A percentile compares a stretch with the other conserved stretches of the same genome.
Conservation (phyloP, 2,113 vertebrate genomes). For the Brienomyrus brachyistius region DNA sequence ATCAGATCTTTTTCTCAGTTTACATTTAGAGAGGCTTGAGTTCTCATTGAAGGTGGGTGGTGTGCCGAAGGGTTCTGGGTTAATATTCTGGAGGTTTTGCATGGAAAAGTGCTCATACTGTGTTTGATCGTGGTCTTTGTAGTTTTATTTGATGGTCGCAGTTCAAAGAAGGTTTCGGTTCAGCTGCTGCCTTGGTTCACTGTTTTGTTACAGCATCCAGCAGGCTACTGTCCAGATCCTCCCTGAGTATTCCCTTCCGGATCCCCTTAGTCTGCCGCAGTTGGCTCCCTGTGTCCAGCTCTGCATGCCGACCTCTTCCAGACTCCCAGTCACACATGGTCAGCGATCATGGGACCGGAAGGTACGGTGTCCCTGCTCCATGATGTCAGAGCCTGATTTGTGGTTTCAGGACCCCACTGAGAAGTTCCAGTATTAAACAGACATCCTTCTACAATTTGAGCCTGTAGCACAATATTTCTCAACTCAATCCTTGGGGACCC, state of each 20-base stretch:
- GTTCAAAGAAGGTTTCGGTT: neutral
- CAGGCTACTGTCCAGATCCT: constrained; percentile 93
- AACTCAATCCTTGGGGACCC: neutral
- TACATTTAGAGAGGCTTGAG: neutral
- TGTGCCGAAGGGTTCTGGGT: neutral
- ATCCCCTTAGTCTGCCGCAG: constrained; percentile 78
- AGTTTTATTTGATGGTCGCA: neutral
- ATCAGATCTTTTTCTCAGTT: neutral
- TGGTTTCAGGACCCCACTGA: neutral
- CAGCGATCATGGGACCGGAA: constrained; percentile 76
- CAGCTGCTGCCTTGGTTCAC: neutral
- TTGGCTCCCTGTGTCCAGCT: constrained; percentile 68
- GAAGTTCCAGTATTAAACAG: neutral
- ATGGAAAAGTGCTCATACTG: neutral
- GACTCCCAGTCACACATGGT: constrained; percentile 57
- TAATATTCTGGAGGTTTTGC: neutral
- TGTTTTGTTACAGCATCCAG: constrained; percentile 66
- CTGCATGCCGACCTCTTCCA: constrained; percentile 59
- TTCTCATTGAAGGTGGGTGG: neutral
- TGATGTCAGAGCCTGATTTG: neutral
- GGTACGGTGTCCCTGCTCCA: constrained; percentile 52
- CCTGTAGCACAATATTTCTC: neutral
- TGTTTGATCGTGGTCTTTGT: neutral
- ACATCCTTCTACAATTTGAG: neutral
- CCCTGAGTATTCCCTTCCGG: constrained; percentile 80